Conservation (phyloP, 37 sponge, comb jelly and placozoan species). For the Chondrosia reniformis region DNA sequence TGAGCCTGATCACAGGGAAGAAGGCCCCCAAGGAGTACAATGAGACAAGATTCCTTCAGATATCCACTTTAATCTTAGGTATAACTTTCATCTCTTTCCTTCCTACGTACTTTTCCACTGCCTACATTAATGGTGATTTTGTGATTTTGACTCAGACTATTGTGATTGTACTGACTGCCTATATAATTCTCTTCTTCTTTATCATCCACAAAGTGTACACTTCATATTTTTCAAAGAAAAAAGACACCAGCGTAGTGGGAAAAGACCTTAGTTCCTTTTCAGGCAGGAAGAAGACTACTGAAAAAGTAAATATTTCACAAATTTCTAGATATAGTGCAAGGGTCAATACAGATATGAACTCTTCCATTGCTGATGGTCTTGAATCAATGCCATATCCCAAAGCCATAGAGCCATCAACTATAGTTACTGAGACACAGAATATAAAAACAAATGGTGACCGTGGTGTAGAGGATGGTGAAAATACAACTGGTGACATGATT, state of each 20-base stretch:
- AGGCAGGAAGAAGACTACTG: background rate
- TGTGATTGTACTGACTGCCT: background rate
- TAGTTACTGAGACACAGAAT: too few species aligned
- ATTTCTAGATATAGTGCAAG: background rate
- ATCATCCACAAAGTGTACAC: background rate
- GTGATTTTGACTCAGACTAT: background rate
- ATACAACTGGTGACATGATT: too few species aligned
- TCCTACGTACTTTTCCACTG: constrained; percentile 5
- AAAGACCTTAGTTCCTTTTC: too few species aligned
- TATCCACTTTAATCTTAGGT: constrained; percentile 1
- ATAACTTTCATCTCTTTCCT: constrained; percentile 31
- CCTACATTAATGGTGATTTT: background rate
- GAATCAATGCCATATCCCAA: too few species aligned
- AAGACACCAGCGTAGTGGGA: too few species aligned
- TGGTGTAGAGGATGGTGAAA: too few species aligned
- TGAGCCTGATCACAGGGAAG: background rate
- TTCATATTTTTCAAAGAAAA: background rate
- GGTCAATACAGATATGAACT: background rate
- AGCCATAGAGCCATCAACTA: too few species aligned
- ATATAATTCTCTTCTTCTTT: background rate
- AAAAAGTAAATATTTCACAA: background rate
- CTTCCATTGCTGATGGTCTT: background rate
- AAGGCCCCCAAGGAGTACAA: constrained; percentile 32
- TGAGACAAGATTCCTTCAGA: constrained; percentile 30
- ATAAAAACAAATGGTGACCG: too few species aligned